Percentiles rank a stretch among this genome's conserved stretches.
phyloP scores from a whole-genome alignment of 2,888 invertebrate genomes.

The Amaurobius ferox region DNA sequence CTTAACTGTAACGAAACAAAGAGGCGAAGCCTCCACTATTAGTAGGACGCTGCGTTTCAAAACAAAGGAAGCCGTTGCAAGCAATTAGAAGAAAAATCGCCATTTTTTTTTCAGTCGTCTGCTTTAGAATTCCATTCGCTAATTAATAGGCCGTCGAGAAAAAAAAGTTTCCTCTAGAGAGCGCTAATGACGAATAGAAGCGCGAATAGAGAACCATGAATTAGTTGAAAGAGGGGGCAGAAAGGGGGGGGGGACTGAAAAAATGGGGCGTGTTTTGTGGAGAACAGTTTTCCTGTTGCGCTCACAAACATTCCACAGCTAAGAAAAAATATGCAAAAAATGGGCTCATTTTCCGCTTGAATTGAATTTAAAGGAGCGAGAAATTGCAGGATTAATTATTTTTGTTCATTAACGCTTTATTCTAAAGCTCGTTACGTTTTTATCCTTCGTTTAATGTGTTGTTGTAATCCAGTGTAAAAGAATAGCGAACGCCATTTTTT shows the following conservation, averaged over 20 bases:
- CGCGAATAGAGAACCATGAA: slow-evolving; percentile 44
- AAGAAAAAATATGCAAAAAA: slow-evolving; percentile 33
- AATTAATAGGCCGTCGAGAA: slow-evolving; percentile 1
- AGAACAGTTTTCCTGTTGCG: slow-evolving; percentile 68
- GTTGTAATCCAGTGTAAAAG: slow-evolving; percentile 8
- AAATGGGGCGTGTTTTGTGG: slow-evolving; percentile 45
- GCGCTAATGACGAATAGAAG: slow-evolving; percentile 51
- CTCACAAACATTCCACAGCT: slow-evolving; percentile 45
- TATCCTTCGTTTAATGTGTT: slow-evolving; percentile 50
- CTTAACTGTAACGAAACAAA: slow-evolving; percentile 33
- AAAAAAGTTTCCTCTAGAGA: slow-evolving; percentile 45
- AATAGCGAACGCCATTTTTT: background rate
- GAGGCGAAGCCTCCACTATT: slow-evolving; percentile 27
- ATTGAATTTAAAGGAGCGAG: slow-evolving; percentile 56
- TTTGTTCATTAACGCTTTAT: slow-evolving; percentile 67
- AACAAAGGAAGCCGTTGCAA: slow-evolving; percentile 67
- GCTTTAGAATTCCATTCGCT: slow-evolving; percentile 7
- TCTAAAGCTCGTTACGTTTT: background rate
- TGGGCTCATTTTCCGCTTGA: slow-evolving; percentile 42
- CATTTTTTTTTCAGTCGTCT: background rate
- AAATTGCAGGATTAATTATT: slow-evolving; percentile 55
- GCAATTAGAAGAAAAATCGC: slow-evolving; percentile 46
- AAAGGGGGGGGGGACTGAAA: background rate
- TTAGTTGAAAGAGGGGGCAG: slow-evolving; percentile 24
- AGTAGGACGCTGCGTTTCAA: slow-evolving; percentile 38